Evolutionary conservation across 2,113 vertebrate genomes (phyloP).

Genomic region (Cygnus buccinator): DNA sequence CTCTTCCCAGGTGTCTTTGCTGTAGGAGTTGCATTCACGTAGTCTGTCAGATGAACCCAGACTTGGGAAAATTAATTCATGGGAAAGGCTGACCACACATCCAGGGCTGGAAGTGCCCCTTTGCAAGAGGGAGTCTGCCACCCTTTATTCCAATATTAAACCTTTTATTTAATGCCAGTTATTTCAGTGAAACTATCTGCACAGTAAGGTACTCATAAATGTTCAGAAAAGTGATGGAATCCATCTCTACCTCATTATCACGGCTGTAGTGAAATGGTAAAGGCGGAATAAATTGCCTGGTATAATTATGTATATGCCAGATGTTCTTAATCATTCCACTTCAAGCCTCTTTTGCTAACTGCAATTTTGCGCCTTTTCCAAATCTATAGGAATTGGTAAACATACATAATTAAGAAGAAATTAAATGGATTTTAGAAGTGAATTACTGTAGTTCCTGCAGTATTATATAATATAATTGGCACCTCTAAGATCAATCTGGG

Average conservation of each 20-base stretch:
- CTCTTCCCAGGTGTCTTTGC: background rate
- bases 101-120: background rate
- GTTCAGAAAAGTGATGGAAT: conserved; percentile 4
- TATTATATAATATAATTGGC: conserved; percentile 44
- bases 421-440: conserved; percentile 56
- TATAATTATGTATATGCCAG: conserved; percentile 47
- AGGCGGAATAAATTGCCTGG: conserved; percentile 47
- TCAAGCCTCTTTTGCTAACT: conserved; percentile 50
- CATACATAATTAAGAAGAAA: conserved; percentile 62
- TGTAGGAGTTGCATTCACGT: background rate
- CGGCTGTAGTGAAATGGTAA: background rate
- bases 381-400: conserved; percentile 54
- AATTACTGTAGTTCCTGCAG: conserved; percentile 54
- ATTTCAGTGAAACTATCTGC: background rate
- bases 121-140: background rate
- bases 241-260: conserved; percentile 20
- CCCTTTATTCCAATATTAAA: background rate
- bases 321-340: conserved; percentile 65
- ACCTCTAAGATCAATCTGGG: conserved; percentile 40
- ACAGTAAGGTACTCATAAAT: background rate
- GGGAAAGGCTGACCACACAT: background rate
- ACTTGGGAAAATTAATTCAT: background rate
- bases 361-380: conserved; percentile 18
- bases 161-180: background rate
- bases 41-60: background rate